These are phyloP conservation scores for Lacerta agilis DNA, from an alignment of 2,797 vertebrate species.

Conservation along the genomic window DNA sequence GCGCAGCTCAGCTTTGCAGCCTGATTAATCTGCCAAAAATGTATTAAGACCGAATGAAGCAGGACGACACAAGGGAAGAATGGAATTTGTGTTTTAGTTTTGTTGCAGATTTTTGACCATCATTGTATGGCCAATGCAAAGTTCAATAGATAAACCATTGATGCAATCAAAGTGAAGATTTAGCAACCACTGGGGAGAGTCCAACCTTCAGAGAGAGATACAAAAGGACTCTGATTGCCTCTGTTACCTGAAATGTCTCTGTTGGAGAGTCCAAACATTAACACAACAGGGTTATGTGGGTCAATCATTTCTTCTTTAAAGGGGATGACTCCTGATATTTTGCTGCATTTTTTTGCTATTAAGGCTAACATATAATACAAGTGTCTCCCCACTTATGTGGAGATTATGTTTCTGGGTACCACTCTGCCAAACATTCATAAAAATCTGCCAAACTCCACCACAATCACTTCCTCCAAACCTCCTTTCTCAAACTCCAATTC, in stretches of 20 bases:
- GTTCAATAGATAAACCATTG: not conserved
- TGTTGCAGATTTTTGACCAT: not conserved
- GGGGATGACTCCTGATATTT: not conserved
- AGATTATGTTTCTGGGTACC: too few relatives aligned
- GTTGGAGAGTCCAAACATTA: not conserved
- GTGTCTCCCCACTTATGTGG: too few relatives aligned
- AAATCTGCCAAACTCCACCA: too few relatives aligned
- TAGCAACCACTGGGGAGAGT: not conserved
- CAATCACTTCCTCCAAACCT: too few relatives aligned
- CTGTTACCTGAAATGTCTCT: not conserved
- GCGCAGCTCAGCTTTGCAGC: slow-evolving; percentile 3
- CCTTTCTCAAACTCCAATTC: too few relatives aligned
- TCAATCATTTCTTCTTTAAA: not conserved
- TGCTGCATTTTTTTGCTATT: not conserved
- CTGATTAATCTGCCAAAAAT: slow-evolving; percentile 41
- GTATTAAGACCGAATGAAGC: slow-evolving; percentile 22
- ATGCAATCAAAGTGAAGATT: not conserved
- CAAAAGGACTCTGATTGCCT: not conserved
- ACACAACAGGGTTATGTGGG: not conserved
- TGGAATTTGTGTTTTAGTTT: not conserved
- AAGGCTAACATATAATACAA: not conserved
- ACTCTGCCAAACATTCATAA: too few relatives aligned
- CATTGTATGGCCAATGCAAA: not conserved
- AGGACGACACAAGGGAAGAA: not conserved
- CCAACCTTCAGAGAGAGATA: not conserved